Evolutionary conservation across 1,140 invertebrate genomes (phyloP).

Genomic region (Dufourea novaeangliae): DNA sequence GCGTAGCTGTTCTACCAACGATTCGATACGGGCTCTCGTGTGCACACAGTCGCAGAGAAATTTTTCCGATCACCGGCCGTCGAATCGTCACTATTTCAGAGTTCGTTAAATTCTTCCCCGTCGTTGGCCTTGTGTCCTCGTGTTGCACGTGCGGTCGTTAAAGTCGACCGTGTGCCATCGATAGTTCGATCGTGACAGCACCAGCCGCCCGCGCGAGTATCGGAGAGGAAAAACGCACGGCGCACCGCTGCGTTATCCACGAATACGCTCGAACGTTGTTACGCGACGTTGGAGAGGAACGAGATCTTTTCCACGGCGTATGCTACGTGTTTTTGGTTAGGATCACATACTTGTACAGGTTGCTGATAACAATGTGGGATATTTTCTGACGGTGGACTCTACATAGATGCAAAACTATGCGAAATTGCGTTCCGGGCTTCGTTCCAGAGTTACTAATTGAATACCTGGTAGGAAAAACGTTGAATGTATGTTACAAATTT

Average conservation of each 20-base stretch:
- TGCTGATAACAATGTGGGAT: too few relatives aligned
- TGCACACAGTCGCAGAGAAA: neutral
- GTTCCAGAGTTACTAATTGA: too few relatives aligned
- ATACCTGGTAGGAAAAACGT: too few relatives aligned
- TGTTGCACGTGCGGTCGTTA: neutral
- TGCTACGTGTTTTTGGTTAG: too few relatives aligned
- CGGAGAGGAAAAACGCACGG: neutral
- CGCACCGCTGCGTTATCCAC: neutral
- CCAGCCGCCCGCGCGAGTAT: too few relatives aligned
- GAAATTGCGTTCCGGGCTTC: too few relatives aligned
- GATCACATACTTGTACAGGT: too few relatives aligned
- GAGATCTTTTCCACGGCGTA: neutral
- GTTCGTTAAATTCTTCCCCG: conserved; percentile 17
- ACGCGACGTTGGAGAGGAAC: neutral
- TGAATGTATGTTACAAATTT: too few relatives aligned
- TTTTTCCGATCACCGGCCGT: neutral
- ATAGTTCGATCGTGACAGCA: neutral
- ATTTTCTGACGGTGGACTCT: too few relatives aligned
- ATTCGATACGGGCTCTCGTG: neutral
- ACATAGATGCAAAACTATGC: too few relatives aligned
- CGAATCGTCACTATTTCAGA: neutral
- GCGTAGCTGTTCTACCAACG: neutral
- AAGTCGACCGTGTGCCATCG: neutral
- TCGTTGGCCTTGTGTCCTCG: neutral
- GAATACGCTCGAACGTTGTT: neutral